Conservation (phyloP, 2,888 invertebrate species). For the Meganola albula region DNA sequence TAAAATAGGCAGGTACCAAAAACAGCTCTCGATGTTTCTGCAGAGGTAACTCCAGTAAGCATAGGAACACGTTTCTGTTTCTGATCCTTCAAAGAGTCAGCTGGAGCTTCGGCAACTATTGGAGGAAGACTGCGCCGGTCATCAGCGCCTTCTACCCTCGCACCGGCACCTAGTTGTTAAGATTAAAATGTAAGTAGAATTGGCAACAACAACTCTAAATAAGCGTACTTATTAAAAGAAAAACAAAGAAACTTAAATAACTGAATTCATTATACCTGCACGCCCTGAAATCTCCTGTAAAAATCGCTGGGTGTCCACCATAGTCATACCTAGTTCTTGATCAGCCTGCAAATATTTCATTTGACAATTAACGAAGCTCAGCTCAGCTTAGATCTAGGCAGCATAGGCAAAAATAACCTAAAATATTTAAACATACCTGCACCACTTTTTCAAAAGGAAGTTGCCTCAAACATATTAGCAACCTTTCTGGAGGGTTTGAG, state of each 20-base stretch:
- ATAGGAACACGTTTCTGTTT: conserved; percentile 79
- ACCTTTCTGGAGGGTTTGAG: conserved; percentile 73
- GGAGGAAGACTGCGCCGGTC: conserved; percentile 83
- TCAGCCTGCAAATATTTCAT: conserved; percentile 71
- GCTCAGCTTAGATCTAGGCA: not conserved
- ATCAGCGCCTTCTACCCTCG: conserved; percentile 81
- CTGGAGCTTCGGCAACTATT: conserved; percentile 79
- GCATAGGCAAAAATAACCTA: not conserved
- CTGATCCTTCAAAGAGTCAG: conserved; percentile 74
- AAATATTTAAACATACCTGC: conserved; percentile 41
- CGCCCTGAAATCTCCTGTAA: conserved; percentile 80
- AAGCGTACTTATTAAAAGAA: no score
- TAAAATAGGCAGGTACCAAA: no score
- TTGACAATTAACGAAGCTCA: not conserved
- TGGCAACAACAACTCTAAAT: no score
- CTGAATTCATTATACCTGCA: no score
- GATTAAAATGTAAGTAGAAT: no score
- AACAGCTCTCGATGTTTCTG: conserved; percentile 82
- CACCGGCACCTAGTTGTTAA: conserved; percentile 78
- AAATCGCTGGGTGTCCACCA: conserved; percentile 77
- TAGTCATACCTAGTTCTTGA: conserved; percentile 74
- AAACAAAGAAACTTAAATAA: no score
- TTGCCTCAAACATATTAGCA: conserved; percentile 81
- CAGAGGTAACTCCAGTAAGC: conserved; percentile 84
- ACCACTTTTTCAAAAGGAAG: conserved; percentile 62